Percentiles rank a stretch among this genome's conserved stretches.
These are phyloP conservation scores for Calidris pugnax DNA, from an alignment of 2,113 vertebrate genomes.

Conservation along the genomic window DNA sequence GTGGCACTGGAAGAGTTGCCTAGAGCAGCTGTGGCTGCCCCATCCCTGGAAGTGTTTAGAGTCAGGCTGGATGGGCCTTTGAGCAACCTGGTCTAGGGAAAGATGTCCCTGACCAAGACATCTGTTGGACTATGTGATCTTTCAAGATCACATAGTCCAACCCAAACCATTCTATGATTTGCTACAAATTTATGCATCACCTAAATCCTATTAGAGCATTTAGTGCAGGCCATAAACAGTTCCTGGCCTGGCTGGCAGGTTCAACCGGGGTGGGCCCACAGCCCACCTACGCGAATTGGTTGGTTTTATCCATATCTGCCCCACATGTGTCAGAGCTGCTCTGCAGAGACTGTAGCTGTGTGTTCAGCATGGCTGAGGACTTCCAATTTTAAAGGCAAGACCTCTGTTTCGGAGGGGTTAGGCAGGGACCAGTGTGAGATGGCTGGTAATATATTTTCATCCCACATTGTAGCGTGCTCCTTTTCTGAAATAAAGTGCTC, in stretches of 20 bases:
- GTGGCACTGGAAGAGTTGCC: neutral
- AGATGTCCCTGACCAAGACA: neutral
- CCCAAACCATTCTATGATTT: neutral
- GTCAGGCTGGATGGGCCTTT: neutral
- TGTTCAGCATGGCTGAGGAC: neutral
- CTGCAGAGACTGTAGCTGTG: neutral
- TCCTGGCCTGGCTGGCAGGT: neutral
- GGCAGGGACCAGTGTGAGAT: neutral
- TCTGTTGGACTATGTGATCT: neutral
- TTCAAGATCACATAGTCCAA: neutral
- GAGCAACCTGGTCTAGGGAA: neutral
- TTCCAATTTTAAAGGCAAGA: neutral
- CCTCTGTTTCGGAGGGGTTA: neutral
- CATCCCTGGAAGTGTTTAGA: neutral
- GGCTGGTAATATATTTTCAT: neutral
- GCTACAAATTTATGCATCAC: neutral
- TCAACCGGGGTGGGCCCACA: neutral
- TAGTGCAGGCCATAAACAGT: rapidly evolving
- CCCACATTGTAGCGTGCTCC: neutral
- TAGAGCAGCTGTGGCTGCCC: neutral
- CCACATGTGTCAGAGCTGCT: rapidly evolving
- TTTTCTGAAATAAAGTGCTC: neutral
- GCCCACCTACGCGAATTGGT: neutral
- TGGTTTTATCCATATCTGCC: neutral
- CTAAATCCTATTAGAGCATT: neutral